Conservation (phyloP, 2,113 vertebrate genomes). For the Calidris pygmaea region DNA sequence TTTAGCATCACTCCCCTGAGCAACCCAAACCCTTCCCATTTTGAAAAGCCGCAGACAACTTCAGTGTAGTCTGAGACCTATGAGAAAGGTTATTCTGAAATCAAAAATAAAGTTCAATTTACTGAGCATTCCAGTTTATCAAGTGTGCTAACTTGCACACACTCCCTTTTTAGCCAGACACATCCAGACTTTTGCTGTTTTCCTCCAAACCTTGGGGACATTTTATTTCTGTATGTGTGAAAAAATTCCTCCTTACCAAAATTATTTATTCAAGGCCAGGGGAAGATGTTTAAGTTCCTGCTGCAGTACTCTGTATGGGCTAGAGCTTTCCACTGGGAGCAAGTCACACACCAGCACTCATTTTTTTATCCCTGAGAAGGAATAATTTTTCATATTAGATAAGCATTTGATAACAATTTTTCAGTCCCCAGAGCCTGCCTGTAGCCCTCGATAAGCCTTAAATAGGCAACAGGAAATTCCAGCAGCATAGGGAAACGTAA, state of each 20-base stretch:
- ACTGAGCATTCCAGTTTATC: background rate
- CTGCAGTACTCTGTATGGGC: background rate
- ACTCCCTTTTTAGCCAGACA: background rate
- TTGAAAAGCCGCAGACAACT: background rate
- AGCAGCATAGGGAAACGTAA: background rate
- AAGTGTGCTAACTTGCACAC: rapidly evolving
- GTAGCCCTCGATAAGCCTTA: background rate
- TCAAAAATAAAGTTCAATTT: background rate
- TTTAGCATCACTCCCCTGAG: constrained; percentile 5
- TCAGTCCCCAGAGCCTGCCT: background rate
- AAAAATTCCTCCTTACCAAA: background rate
- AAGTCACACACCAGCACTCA: background rate
- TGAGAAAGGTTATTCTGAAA: background rate
- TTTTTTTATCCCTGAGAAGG: background rate
- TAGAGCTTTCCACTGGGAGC: background rate
- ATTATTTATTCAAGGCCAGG: background rate
- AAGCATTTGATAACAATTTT: background rate
- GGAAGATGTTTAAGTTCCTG: background rate
- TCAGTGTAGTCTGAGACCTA: background rate
- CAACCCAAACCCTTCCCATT: background rate
- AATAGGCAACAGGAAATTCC: background rate
- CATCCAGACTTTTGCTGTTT: background rate
- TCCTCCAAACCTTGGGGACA: rapidly evolving
- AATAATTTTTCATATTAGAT: background rate
- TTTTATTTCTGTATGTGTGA: background rate